These are phyloP conservation scores for Gulo gulo DNA, from an alignment of 2,113 vertebrate species.

Conservation along the genomic window DNA sequence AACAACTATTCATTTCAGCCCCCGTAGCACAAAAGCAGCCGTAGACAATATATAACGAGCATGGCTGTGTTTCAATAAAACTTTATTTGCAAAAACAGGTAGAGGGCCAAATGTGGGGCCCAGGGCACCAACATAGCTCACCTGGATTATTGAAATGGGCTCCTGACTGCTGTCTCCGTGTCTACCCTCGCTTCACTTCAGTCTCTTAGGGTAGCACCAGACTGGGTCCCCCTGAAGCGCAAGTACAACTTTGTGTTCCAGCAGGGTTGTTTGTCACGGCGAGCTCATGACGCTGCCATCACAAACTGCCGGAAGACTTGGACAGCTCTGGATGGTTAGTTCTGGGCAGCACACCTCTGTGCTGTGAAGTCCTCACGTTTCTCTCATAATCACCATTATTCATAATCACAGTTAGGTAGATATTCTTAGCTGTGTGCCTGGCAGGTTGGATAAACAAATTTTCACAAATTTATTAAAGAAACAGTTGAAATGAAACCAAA, in stretches of 20 bases:
- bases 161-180: not conserved
- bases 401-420: not conserved
- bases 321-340: not conserved
- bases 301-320: not conserved
- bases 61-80: not conserved
- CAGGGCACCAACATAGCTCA: not conserved
- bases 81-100: not conserved
- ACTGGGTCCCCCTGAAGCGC: not conserved
- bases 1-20: not conserved
- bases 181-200: not conserved
- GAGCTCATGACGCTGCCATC: not conserved
- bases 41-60: not conserved
- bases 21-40: not conserved
- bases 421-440: not conserved
- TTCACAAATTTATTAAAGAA: not conserved
- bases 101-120: no score
- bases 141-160: not conserved
- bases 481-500: not conserved
- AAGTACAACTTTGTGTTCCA: accelerated
- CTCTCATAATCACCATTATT: not conserved
- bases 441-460: not conserved
- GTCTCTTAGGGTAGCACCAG: not conserved
- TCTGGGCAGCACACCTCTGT: not conserved
- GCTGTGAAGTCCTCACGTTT: not conserved
- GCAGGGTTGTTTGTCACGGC: not conserved